Percentiles rank a stretch among this genome's conserved stretches.
Evolutionary conservation across 2,113 vertebrate genomes (phyloP).

Genomic region (Salvelinus sp.): DNA sequence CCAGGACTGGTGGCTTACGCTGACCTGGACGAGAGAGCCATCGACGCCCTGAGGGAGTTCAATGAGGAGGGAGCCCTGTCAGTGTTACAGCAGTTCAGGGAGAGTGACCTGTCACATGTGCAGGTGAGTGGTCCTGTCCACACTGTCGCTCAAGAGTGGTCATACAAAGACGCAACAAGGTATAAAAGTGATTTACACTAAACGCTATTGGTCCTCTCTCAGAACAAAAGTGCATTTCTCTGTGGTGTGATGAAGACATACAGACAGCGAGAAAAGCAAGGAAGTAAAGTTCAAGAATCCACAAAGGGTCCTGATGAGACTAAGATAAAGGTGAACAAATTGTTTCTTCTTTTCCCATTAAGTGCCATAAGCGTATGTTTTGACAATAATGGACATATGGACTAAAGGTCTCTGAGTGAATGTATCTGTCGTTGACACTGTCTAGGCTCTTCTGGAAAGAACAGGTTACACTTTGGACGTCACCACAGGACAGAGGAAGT

Average conservation of each 20-base stretch:
- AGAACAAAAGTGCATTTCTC: constrained; percentile 91
- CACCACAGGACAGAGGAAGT: constrained; percentile 88
- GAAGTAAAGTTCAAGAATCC: constrained; percentile 86
- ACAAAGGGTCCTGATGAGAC: constrained; percentile 87
- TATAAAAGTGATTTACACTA: too few species aligned
- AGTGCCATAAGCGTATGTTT: neutral
- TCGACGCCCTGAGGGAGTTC: constrained; percentile 89
- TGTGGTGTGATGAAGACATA: constrained; percentile 93
- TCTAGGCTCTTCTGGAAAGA: constrained; percentile 83
- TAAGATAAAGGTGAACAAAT: constrained; percentile 83
- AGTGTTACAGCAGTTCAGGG: constrained; percentile 88
- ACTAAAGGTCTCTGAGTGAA: too few species aligned
- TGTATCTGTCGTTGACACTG: neutral
- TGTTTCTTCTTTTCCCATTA: too few species aligned
- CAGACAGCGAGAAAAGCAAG: constrained; percentile 89
- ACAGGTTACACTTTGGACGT: constrained; percentile 89
- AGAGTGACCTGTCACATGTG: constrained; percentile 89
- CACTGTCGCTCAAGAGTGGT: neutral
- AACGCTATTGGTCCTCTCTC: constrained; percentile 14
- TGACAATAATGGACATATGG: neutral
- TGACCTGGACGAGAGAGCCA: constrained; percentile 89
- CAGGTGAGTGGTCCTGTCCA: constrained; percentile 74
- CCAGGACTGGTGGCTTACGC: constrained; percentile 87
- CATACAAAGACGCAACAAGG: too few species aligned
- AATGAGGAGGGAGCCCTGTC: constrained; percentile 88